Conservation (phyloP, 2,888 invertebrate species). For the Conus canariensis region DNA sequence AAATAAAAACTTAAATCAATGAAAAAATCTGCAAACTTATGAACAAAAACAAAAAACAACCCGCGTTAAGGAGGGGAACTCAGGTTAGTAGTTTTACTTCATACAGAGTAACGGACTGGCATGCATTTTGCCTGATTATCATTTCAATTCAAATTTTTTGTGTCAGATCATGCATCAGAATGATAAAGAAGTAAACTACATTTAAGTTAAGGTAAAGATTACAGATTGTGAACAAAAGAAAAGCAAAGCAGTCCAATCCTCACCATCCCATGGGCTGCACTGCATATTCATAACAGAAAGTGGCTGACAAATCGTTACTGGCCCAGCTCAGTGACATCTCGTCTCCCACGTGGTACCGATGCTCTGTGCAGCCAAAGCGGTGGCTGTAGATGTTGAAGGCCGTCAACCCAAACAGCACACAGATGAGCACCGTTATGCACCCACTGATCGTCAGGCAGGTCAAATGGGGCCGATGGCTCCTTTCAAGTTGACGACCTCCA, state of each 20-base stretch:
- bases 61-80: too few species aligned
- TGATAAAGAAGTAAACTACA: too few species aligned
- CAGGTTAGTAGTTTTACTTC: too few species aligned
- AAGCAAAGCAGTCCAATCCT: background rate
- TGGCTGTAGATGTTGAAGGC: slow-evolving; percentile 39
- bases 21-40: too few species aligned
- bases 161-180: too few species aligned
- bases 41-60: too few species aligned
- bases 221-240: too few species aligned
- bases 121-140: too few species aligned
- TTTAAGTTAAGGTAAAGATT: too few species aligned
- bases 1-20: too few species aligned
- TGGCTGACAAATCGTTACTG: background rate
- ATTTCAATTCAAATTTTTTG: too few species aligned
- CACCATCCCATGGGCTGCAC: slow-evolving; percentile 15
- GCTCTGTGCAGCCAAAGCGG: slow-evolving; percentile 15
- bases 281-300: slow-evolving; percentile 11
- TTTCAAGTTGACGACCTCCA: slow-evolving; percentile 12
- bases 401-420: slow-evolving; percentile 37
- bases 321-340: slow-evolving; percentile 9
- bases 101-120: too few species aligned
- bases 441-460: slow-evolving; percentile 29
- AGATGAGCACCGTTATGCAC: slow-evolving; percentile 22
- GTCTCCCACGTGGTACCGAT: slow-evolving; percentile 22
- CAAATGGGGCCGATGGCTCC: slow-evolving; percentile 5